Conservation (phyloP, 2,113 vertebrate genomes). For the Glaucomys volans region DNA sequence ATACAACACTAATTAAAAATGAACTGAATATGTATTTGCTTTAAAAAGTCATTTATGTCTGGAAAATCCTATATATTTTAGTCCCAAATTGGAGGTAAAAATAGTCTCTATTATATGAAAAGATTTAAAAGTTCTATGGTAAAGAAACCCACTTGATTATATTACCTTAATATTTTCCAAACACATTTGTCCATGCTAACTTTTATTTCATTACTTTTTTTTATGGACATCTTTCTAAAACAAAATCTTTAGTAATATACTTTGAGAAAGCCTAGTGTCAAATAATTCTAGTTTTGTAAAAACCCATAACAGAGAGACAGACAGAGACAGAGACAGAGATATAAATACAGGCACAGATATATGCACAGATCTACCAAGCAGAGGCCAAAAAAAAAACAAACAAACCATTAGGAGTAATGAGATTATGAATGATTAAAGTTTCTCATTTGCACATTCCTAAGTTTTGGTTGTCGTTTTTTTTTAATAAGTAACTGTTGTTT, state of each 20-base stretch:
- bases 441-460: neutral
- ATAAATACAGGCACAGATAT: neutral
- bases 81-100: neutral
- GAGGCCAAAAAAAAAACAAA: neutral
- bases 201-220: slow-evolving; percentile 8
- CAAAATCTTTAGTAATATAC: neutral
- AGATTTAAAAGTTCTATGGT: neutral
- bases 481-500: neutral
- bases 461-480: neutral
- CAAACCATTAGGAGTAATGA: neutral
- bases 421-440: neutral
- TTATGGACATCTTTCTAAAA: neutral
- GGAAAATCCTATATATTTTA: neutral
- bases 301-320: neutral
- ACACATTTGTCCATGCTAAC: neutral
- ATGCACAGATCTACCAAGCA: neutral
- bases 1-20: neutral
- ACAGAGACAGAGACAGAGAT: neutral
- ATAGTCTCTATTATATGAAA: neutral
- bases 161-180: neutral
- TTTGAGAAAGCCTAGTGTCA: neutral
- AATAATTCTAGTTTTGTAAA: neutral
- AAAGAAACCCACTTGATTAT: neutral
- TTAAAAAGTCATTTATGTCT: neutral
- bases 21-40: neutral